Percentiles rank a stretch among this genome's conserved stretches.
These are phyloP conservation scores for Epistrophe eligans DNA, from an alignment of 2,888 invertebrate species.

Conservation along the genomic window DNA sequence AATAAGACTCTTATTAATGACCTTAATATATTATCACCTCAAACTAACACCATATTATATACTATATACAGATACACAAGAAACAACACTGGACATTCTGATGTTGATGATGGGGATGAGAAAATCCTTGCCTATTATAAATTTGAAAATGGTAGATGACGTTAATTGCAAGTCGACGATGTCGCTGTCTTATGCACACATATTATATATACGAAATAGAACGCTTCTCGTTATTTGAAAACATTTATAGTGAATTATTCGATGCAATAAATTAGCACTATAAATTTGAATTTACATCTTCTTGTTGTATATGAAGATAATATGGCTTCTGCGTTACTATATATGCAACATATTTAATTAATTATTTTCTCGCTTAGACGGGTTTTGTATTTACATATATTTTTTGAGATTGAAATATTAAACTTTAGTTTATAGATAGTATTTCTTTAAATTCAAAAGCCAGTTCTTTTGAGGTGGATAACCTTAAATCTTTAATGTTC, in stretches of 20 bases:
- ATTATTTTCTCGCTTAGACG: background rate
- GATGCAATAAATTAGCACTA: constrained; percentile 81
- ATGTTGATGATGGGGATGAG: background rate
- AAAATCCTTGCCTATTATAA: constrained; percentile 65
- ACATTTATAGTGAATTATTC: constrained; percentile 79
- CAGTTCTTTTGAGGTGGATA: background rate
- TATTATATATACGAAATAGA: background rate
- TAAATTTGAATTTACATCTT: constrained; percentile 80
- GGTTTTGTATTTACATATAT: background rate
- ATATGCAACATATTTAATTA: constrained; percentile 12
- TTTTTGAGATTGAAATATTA: constrained; percentile 2
- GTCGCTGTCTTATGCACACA: constrained; percentile 22
- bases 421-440: background rate
- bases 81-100: background rate
- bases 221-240: constrained; percentile 66
- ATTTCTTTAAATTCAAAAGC: background rate
- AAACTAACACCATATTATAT: constrained; percentile 1
- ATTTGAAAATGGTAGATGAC: constrained; percentile 77
- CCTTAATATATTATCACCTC: constrained; percentile 55
- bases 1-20: constrained; percentile 49
- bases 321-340: constrained; percentile 35
- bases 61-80: background rate
- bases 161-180: constrained; percentile 77
- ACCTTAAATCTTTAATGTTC: background rate
- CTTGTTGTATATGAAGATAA: constrained; percentile 29